phyloP scores from a whole-genome alignment of 2,797 vertebrate species.

The Arremon aurantiirostris region DNA sequence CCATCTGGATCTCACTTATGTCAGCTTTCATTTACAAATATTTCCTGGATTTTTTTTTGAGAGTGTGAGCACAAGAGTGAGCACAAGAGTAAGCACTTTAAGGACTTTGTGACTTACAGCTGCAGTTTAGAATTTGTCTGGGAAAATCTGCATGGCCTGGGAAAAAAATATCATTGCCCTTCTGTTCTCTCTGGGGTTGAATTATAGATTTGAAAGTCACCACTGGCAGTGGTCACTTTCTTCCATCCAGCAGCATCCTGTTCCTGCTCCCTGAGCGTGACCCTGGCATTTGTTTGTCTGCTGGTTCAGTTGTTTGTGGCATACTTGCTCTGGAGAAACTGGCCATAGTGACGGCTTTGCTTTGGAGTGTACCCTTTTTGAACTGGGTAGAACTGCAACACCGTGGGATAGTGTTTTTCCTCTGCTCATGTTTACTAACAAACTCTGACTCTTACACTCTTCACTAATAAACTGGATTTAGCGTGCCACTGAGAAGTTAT shows the following conservation, averaged over 20 bases:
- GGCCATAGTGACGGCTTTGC: not conserved
- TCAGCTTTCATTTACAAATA: conserved; percentile 5
- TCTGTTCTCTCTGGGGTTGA: not conserved
- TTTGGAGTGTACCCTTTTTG: not conserved
- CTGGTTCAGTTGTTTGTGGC: not conserved
- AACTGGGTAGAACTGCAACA: not conserved
- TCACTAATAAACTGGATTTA: not conserved
- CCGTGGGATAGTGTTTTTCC: not conserved
- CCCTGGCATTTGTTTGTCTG: not conserved
- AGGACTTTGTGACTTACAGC: not conserved
- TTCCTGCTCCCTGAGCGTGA: not conserved
- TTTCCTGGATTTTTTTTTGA: not conserved
- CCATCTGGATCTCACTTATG: not conserved
- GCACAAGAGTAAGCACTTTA: not conserved
- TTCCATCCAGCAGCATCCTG: not conserved
- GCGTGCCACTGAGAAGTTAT: not conserved
- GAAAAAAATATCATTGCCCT: not conserved
- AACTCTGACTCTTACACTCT: not conserved
- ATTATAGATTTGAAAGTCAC: not conserved
- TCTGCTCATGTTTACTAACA: not conserved
- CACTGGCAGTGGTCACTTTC: not conserved
- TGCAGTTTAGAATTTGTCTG: not conserved
- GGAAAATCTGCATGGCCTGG: not conserved
- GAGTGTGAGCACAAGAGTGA: accelerated
- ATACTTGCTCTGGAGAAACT: accelerated